Evolutionary conservation across 1,140 invertebrate species (phyloP).

Genomic region (Drosophila mauritiana): DNA sequence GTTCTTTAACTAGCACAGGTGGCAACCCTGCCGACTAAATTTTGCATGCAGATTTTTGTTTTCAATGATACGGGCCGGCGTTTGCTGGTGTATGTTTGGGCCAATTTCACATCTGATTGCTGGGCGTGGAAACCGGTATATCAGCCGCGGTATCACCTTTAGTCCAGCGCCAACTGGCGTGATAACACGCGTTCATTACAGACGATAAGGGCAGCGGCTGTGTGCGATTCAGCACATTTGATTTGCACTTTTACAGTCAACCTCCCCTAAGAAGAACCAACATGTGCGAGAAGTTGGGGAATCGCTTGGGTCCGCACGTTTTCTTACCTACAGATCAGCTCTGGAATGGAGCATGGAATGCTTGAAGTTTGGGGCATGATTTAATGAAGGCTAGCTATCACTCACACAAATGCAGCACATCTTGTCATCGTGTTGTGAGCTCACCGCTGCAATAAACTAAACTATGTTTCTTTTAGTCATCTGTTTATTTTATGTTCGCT

Average conservation of each 20-base stretch:
- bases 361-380: no score
- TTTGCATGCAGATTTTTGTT: slow-evolving; percentile 48
- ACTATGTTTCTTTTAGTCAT: no score
- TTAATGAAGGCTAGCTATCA: no score
- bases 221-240: slow-evolving; percentile 15
- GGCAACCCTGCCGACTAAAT: slow-evolving; percentile 50
- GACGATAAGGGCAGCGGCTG: slow-evolving; percentile 51
- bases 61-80: background rate
- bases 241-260: background rate
- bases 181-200: slow-evolving; percentile 63
- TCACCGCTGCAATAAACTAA: no score
- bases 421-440: no score
- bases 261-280: background rate
- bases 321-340: no score
- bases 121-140: slow-evolving; percentile 75
- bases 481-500: no score
- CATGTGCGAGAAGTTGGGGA: background rate
- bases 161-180: slow-evolving; percentile 41
- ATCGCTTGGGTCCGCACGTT: no score
- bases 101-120: slow-evolving; percentile 33
- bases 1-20: slow-evolving; percentile 29
- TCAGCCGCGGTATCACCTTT: slow-evolving; percentile 52
- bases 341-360: no score
- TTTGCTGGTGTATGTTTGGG: slow-evolving; percentile 47
- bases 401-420: no score